Evolutionary conservation across 37 sponge, comb jelly and placozoan species (phyloP), one percentile per base, ranked within the genome.

Genomic region (Mnemiopsis leidyi): DNA sequence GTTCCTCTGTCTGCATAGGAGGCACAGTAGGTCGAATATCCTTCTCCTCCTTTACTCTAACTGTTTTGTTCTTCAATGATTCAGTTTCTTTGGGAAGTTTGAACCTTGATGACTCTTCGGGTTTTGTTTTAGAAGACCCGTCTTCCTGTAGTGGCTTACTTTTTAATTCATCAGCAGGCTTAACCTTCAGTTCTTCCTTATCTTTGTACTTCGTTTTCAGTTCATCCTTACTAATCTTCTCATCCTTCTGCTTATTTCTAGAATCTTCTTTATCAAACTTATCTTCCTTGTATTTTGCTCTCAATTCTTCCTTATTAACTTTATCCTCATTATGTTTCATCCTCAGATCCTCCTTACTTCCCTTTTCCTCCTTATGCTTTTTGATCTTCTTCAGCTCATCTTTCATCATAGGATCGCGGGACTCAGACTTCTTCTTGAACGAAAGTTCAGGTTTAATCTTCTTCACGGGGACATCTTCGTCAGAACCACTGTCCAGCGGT

Each of bases 61-160:
- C 61, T 18, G 61, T 48, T 13, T 48, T 48, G 13, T 5, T 48
- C 13, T 48, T 48, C 61, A 48, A 5, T 18, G 61, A 48, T 48
- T 48, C 61, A 2, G 79, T 3, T 18, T 77, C 79, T 77, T 77
- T 77, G 3, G 79, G 79, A 3, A 77, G 30, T 34, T 77, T 77
- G 18, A 77, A 77, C 35, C 33, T 77, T 26, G 32, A 16, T 18
- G 79, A 18, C 1, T 77, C 79, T 1, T 77, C 79, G 9, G 79
- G 20, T 32, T 32, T 26, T 32, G 3, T 18, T 77, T 77, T 77
- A 21, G 36, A 0, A 13, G 36, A 34, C 16, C 1, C 36, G 0
- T 77, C 79, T 13, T 33, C 0, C 20, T 34, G 79, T 21, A 1
- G 36, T 77, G 30, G 79, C 33, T 0, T 9, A 77, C 18, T 16